These are phyloP conservation scores for Achlya flavicornis DNA, from an alignment of 2,888 invertebrate genomes.

Conservation along the genomic window DNA sequence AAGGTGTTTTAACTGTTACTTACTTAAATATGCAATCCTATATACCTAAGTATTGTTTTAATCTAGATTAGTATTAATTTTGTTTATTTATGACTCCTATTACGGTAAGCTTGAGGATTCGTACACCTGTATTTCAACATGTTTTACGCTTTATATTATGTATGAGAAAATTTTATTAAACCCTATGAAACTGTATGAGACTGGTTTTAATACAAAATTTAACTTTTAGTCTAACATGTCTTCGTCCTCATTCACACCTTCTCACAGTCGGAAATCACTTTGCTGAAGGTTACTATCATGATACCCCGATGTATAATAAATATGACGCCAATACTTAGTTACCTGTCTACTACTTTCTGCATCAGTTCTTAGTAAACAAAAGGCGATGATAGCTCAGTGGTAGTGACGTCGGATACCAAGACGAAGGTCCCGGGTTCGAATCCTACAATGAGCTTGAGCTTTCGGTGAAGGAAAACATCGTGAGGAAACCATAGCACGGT, in stretches of 20 bases:
- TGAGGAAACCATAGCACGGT: too few relatives aligned
- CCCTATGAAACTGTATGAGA: not conserved
- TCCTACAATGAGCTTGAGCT: too few relatives aligned
- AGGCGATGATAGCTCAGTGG: too few relatives aligned
- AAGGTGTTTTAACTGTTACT: too few relatives aligned
- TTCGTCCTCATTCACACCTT: not conserved
- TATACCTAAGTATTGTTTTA: not conserved
- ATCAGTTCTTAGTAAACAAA: conserved; percentile 16
- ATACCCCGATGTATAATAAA: too few relatives aligned
- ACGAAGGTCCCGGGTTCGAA: too few relatives aligned
- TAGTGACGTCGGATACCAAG: too few relatives aligned
- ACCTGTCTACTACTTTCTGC: not conserved
- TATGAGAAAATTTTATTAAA: conserved; percentile 5
- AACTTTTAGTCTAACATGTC: not conserved
- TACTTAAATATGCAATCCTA: too few relatives aligned
- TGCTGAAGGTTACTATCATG: not conserved
- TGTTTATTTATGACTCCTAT: not conserved
- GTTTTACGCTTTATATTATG: not conserved
- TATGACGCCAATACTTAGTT: not conserved
- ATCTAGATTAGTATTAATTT: not conserved
- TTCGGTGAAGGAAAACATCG: too few relatives aligned
- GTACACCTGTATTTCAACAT: not conserved
- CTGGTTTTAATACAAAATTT: not conserved
- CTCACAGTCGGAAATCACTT: not conserved
- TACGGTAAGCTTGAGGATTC: not conserved